Base-by-base conservation (phyloP, 2,888 invertebrate genomes). In the Hypsopygia costalis region DNA sequence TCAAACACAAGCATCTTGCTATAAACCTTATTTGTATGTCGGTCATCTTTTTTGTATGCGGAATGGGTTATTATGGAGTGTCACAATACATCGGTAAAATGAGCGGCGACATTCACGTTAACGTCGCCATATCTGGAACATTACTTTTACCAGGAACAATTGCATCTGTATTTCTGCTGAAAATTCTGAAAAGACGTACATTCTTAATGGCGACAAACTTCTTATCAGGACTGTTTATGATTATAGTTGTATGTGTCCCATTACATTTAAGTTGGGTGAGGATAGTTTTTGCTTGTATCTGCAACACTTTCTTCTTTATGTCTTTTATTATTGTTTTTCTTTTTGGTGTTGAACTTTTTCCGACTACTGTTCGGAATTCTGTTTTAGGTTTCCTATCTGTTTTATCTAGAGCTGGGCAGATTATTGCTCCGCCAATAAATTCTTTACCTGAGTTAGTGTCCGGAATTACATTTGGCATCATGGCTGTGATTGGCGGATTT, bases 21-120 rank as follows among this genome's bases (percentile, higher is more conserved):
- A 54, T 89, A 9, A 93, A 93, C 58, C 91, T 94, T 0, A 48
- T 91, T 0, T 91, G 91, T 43, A 92, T 94, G 75, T 90, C 91
- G 36, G 90, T 92, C 54, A 92, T 93, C 55, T 95, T 95, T 93
- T 87, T 94, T 8, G 92, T 94, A 0, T 94, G 95, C 35, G 95
- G 95, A 4, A 90, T 97, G 85, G 94, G 95, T 16, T 95, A 96
- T 68, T 97, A 95, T 58, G 96, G 96, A 0, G 91, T 96, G 16
- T 93, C 94, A 0, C 94, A 95, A 62, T 95, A 93, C 62, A 92
- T 95, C 35, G 93, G 94, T 0, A 91, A 93, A 62, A 89, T 94
- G 60, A 93, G 92, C 28, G 95, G 95, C 0, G 80, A 95, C 52
- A 93, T 95, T 40, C 96, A 95, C 63, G 34, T 92, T 1, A 96